Percentiles rank a stretch among this genome's conserved stretches.
phyloP scores from a whole-genome alignment of 2,113 vertebrate genomes.

The Cephalopterus ornatus region DNA sequence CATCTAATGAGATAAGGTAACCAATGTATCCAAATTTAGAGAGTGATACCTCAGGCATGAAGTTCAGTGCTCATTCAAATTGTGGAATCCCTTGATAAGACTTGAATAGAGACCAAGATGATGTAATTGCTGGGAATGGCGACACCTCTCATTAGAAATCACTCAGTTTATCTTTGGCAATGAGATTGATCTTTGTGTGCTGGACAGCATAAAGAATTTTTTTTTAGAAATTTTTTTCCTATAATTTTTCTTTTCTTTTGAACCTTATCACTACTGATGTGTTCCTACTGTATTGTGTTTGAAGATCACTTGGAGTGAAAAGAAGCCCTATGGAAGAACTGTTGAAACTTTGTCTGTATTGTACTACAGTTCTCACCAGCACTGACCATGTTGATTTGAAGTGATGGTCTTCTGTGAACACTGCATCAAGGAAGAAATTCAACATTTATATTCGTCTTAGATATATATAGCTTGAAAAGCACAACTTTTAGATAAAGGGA shows the following conservation, averaged over 20 bases:
- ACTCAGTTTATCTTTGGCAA: neutral
- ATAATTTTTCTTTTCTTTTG: neutral
- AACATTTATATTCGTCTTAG: neutral
- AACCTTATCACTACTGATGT: neutral
- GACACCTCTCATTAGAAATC: neutral
- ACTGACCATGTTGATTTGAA: neutral
- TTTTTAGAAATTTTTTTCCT: neutral
- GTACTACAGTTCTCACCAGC: neutral
- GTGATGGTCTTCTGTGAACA: neutral
- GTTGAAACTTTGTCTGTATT: neutral
- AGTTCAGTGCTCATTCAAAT: neutral
- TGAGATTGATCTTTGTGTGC: neutral
- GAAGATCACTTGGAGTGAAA: neutral
- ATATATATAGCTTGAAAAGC: neutral
- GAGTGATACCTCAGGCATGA: neutral
- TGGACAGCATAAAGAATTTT: neutral
- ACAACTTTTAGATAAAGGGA: neutral
- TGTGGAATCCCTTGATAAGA: neutral
- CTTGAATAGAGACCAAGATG: neutral
- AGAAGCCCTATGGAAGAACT: neutral
- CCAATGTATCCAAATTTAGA: neutral
- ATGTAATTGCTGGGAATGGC: neutral
- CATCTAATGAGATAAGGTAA: neutral
- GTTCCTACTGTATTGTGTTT: neutral
- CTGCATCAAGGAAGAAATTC: neutral